Percentiles rank a stretch among this genome's conserved stretches.
phyloP scores from a whole-genome alignment of 2,888 invertebrate genomes.

The Drosophila rubida region DNA sequence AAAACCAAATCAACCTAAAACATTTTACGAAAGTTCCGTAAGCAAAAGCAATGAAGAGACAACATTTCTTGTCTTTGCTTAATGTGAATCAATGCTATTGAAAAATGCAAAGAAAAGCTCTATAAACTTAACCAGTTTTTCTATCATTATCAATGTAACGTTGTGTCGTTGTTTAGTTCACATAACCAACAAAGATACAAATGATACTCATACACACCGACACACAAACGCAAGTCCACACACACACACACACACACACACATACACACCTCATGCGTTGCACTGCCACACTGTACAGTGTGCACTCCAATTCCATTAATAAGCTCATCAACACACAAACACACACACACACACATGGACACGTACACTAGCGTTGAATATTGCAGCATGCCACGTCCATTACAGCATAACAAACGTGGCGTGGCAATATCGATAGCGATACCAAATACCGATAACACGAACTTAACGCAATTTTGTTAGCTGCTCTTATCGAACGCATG shows the following conservation, averaged over 20 bases:
- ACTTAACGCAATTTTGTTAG: slow-evolving; percentile 32
- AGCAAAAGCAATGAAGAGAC: slow-evolving; percentile 29
- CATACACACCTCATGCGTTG: slow-evolving; percentile 25
- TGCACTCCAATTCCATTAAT: slow-evolving; percentile 36
- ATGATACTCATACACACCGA: slow-evolving; percentile 5
- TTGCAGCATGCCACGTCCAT: slow-evolving; percentile 38
- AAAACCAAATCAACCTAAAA: neutral
- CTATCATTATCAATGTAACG: slow-evolving; percentile 67
- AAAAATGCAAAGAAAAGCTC: slow-evolving; percentile 38
- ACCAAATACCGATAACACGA: slow-evolving; percentile 36
- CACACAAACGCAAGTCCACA: slow-evolving; percentile 12
- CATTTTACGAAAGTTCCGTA: slow-evolving; percentile 1
- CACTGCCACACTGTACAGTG: slow-evolving; percentile 25
- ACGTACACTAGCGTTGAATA: slow-evolving; percentile 21
- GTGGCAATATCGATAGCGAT: slow-evolving; percentile 41
- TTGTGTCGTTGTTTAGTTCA: slow-evolving; percentile 77
- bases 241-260: slow-evolving; percentile 11
- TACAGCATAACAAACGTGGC: slow-evolving; percentile 9
- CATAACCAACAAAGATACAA: slow-evolving; percentile 48
- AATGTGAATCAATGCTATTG: slow-evolving; percentile 20
- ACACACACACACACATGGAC: slow-evolving; percentile 23
- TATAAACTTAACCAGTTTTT: slow-evolving; percentile 44
- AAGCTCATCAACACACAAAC: slow-evolving; percentile 33
- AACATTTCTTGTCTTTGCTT: slow-evolving; percentile 31
- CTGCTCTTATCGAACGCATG: slow-evolving; percentile 54